These are phyloP conservation scores for Trichonephila inaurata DNA, from an alignment of 1,140 invertebrate genomes.

Conservation along the genomic window DNA sequence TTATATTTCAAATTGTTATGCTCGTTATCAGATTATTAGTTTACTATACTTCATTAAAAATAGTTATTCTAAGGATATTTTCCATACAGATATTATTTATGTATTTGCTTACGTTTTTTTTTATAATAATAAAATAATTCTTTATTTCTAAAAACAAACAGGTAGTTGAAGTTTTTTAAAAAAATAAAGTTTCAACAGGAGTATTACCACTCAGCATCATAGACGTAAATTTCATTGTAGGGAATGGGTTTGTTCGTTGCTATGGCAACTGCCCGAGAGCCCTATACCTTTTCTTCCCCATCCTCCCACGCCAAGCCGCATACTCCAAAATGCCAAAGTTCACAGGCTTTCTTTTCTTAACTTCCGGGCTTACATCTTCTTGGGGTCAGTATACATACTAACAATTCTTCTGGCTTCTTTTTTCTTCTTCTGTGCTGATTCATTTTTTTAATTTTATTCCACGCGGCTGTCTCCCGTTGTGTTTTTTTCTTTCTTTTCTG, in stretches of 20 bases:
- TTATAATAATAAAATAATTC: too few relatives aligned
- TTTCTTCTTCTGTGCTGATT: not conserved
- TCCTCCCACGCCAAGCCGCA: not conserved
- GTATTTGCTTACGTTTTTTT: too few relatives aligned
- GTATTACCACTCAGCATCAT: not conserved
- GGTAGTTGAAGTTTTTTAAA: too few relatives aligned
- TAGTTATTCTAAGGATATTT: too few relatives aligned
- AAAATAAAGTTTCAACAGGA: not conserved
- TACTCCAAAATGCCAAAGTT: conserved; percentile 50
- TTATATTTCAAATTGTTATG: too few relatives aligned
- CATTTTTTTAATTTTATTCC: not conserved
- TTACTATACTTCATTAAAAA: too few relatives aligned
- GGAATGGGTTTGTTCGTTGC: not conserved
- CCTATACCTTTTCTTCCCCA: not conserved
- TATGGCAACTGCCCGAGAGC: not conserved
- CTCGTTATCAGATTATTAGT: too few relatives aligned
- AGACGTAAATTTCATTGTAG: not conserved
- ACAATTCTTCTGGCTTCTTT: conserved; percentile 2
- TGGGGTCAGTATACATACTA: not conserved
- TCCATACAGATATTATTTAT: too few relatives aligned
- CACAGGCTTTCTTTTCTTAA: not conserved
- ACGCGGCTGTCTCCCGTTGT: not conserved
- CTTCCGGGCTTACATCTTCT: conserved; percentile 7
- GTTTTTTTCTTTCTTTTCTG: not conserved
- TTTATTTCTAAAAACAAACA: not conserved